Evolutionary conservation across 2,888 invertebrate genomes (phyloP).

Genomic region (Drosophila borealis): DNA sequence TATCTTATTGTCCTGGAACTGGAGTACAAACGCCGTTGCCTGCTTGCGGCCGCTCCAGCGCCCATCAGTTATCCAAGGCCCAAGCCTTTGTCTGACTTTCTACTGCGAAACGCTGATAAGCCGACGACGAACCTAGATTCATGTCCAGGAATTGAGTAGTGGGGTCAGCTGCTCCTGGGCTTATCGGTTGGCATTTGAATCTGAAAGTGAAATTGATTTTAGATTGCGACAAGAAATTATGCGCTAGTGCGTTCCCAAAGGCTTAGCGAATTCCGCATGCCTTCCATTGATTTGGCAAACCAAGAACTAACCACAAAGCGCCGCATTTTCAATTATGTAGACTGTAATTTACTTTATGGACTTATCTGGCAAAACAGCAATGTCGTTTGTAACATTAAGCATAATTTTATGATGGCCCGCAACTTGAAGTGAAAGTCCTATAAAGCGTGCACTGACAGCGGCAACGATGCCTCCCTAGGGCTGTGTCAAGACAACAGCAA

Average conservation of each 20-base stretch:
- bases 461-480: conserved; percentile 26
- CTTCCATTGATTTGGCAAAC: conserved; percentile 37
- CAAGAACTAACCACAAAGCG: conserved; percentile 22
- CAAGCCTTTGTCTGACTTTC: conserved; percentile 60
- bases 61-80: conserved; percentile 67
- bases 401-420: conserved; percentile 83
- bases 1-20: conserved; percentile 66
- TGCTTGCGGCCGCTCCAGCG: conserved; percentile 48
- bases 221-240: conserved; percentile 64
- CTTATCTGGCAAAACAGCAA: conserved; percentile 83
- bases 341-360: conserved; percentile 84
- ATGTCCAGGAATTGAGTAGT: too few relatives aligned
- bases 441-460: conserved; percentile 66
- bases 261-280: conserved; percentile 6
- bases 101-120: conserved; percentile 55
- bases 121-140: conserved; percentile 5
- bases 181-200: conserved; percentile 37
- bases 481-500: not conserved
- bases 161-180: conserved; percentile 9
- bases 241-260: conserved; percentile 52
- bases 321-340: conserved; percentile 81
- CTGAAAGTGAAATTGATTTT: conserved; percentile 52
- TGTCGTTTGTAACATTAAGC: conserved; percentile 83
- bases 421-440: conserved; percentile 55
- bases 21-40: conserved; percentile 38